These are phyloP conservation scores for Taxidea taxus DNA, from an alignment of 2,113 vertebrate genomes.

Conservation along the genomic window DNA sequence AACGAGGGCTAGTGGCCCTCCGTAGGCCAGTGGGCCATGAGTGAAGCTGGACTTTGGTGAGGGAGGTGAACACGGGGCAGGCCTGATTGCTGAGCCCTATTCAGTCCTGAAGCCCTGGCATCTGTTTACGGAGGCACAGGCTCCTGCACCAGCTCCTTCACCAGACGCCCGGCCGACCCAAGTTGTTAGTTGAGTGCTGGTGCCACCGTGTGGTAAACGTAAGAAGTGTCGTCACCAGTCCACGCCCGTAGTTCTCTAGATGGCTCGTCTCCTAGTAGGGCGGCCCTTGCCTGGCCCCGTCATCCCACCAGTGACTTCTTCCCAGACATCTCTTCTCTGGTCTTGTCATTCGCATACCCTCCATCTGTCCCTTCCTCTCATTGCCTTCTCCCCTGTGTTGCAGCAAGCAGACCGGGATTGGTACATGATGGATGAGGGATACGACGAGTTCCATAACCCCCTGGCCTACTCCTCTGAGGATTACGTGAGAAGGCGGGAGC, in stretches of 20 bases:
- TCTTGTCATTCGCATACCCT: neutral
- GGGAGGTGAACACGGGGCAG: no score
- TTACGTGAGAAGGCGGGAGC: slow-evolving; percentile 95
- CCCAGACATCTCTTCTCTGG: no score
- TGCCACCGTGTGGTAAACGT: neutral
- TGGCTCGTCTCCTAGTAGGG: neutral
- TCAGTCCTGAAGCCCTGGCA: neutral
- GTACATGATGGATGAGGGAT: slow-evolving; percentile 99
- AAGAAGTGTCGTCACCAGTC: neutral
- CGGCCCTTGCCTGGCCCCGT: no score
- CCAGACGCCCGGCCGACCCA: fast-evolving
- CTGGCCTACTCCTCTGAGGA: slow-evolving; percentile 95
- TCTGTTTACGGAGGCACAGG: neutral
- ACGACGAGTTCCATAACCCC: slow-evolving; percentile 96
- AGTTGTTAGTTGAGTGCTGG: neutral
- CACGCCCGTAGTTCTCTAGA: fast-evolving
- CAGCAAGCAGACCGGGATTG: slow-evolving; percentile 99
- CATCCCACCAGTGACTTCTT: neutral
- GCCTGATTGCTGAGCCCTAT: neutral
- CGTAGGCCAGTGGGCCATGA: neutral
- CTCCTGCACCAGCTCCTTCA: neutral
- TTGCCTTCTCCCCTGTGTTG: neutral
- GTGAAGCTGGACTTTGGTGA: neutral
- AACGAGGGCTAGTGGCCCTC: fast-evolving
- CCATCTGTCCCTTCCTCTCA: neutral